phyloP scores from a whole-genome alignment of 2,888 invertebrate species.

The Cephus pulcher region DNA sequence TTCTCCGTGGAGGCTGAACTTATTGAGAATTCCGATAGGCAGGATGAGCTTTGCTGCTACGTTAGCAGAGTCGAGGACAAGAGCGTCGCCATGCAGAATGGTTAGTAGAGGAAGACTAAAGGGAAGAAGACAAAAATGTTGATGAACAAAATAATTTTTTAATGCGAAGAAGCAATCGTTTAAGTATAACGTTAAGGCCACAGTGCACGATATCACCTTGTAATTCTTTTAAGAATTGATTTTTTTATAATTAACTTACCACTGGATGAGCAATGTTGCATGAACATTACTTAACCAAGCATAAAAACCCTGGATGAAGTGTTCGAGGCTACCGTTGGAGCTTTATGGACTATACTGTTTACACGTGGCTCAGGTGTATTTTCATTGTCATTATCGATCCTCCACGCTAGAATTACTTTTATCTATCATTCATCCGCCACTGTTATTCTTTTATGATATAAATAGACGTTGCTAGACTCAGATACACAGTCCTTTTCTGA shows the following conservation, averaged over 20 bases:
- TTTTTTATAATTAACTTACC: background rate
- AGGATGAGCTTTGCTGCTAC: slow-evolving; percentile 97
- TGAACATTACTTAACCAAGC: background rate
- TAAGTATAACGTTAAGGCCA: background rate
- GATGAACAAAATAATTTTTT: no score
- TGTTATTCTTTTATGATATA: background rate
- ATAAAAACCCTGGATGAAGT: background rate
- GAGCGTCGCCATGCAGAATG: slow-evolving; percentile 96
- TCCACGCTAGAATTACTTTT: background rate
- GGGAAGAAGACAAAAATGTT: background rate
- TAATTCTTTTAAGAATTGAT: background rate
- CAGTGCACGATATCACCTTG: background rate
- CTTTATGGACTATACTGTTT: background rate
- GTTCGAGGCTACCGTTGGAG: background rate
- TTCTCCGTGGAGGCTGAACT: slow-evolving; percentile 98
- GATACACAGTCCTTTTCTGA: background rate
- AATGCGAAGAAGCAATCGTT: background rate
- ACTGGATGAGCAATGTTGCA: background rate
- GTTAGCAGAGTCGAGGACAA: slow-evolving; percentile 96
- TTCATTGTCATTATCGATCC: background rate
- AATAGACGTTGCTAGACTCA: background rate
- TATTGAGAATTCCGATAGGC: slow-evolving; percentile 94
- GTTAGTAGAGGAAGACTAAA: slow-evolving; percentile 69
- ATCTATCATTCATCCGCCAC: background rate
- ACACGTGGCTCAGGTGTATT: background rate